Conservation (phyloP, 2,888 invertebrate genomes). For the Trissonchulus sp. region DNA sequence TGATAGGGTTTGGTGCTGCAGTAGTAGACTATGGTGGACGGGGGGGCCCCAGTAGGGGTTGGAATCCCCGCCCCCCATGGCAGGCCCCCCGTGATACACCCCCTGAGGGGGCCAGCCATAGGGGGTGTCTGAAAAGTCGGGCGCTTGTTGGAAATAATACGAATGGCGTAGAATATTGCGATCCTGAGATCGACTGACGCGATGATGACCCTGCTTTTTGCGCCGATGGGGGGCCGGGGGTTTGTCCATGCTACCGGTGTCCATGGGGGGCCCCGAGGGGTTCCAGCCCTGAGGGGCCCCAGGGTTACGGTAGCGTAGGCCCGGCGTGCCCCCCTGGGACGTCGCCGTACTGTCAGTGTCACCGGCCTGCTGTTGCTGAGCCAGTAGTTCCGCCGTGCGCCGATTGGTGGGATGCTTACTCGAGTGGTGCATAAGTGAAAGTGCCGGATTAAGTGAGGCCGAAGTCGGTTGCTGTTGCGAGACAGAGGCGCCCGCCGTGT, state of each 20-base stretch:
- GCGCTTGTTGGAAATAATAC: not conserved
- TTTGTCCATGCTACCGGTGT: not conserved
- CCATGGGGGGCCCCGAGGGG: not conserved
- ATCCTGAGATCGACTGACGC: not conserved
- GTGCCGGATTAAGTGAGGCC: not conserved
- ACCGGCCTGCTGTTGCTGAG: not conserved
- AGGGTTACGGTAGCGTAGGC: not conserved
- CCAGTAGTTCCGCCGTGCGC: not conserved
- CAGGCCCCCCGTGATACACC: not conserved
- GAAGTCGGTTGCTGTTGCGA: not conserved
- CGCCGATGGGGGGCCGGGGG: not conserved
- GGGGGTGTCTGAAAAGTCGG: not conserved
- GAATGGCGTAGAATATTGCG: not conserved
- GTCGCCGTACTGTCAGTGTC: not conserved
- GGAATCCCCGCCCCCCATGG: not conserved
- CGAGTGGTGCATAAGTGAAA: not conserved
- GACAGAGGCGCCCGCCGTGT: not conserved
- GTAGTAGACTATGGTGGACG: not conserved
- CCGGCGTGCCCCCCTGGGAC: not conserved
- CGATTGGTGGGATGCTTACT: not conserved
- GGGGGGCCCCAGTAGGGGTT: not conserved
- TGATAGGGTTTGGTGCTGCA: not conserved
- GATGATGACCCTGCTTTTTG: not conserved
- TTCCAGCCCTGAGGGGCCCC: not conserved
- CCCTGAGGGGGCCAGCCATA: not conserved